phyloP scores from a whole-genome alignment of 2,797 vertebrate species.

The Glossophaga mutica region DNA sequence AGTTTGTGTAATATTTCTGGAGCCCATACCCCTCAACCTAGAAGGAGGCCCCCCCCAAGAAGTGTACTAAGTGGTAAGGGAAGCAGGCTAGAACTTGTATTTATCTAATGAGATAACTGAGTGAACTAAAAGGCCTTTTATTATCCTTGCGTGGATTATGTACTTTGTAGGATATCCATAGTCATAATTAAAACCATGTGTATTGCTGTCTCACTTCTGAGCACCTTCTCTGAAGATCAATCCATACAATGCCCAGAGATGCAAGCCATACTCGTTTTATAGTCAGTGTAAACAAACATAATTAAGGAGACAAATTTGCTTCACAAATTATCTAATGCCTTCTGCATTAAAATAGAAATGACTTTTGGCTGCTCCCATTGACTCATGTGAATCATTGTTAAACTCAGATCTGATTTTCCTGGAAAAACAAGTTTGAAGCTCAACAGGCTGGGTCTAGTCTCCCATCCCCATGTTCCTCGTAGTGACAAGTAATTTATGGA shows the following conservation, averaged over 20 bases:
- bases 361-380: conserved; percentile 38
- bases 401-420: not conserved
- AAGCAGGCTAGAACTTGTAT: conserved; percentile 45
- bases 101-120: conserved; percentile 63
- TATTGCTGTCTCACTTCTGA: conserved; percentile 8
- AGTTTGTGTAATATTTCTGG: not conserved
- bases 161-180: conserved; percentile 31
- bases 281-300: conserved; percentile 52
- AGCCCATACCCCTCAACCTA: not conserved
- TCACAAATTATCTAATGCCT: conserved; percentile 43
- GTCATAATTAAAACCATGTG: conserved; percentile 64
- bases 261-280: conserved; percentile 29
- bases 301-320: conserved; percentile 33
- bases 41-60: not conserved
- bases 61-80: conserved; percentile 28
- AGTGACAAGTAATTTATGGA: not conserved
- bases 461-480: not conserved
- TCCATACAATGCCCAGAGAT: not conserved
- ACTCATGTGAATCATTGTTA: not conserved
- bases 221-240: conserved; percentile 41
- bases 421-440: not conserved
- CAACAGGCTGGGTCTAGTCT: not conserved
- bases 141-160: conserved; percentile 55
- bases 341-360: conserved; percentile 22
- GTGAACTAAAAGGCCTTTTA: conserved; percentile 63